A percentile compares a stretch with the other conserved stretches of the same genome.
These are phyloP conservation scores for Poecile atricapillus DNA, from an alignment of 2,113 vertebrate species.

Conservation along the genomic window DNA sequence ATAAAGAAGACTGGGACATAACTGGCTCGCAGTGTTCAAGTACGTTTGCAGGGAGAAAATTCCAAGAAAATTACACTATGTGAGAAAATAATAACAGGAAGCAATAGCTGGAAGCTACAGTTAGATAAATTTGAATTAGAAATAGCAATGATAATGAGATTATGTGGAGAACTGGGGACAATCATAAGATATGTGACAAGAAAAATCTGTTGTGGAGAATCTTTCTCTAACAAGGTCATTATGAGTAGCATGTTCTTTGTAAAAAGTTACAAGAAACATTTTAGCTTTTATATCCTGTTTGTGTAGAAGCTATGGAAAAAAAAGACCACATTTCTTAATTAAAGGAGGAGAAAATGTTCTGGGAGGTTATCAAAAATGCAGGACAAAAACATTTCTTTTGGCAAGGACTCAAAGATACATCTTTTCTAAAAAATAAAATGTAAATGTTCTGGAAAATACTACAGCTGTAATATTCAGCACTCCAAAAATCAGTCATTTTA, in stretches of 20 bases:
- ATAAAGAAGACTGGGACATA: not conserved
- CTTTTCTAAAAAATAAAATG: not conserved
- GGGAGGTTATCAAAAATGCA: constrained; percentile 28
- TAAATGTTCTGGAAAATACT: not conserved
- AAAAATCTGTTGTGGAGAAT: constrained; percentile 24
- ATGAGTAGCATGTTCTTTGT: not conserved
- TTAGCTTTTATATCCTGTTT: constrained; percentile 12
- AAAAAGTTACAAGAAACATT: not conserved
- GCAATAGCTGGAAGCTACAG: constrained; percentile 6
- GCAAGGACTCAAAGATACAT: constrained; percentile 17
- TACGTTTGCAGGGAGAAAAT: not conserved
- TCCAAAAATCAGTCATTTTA: not conserved
- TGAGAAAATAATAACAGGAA: constrained; percentile 36
- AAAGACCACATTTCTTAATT: not conserved
- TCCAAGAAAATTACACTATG: not conserved
- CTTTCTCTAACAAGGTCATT: not conserved
- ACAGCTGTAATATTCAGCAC: not conserved
- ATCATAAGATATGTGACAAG: not conserved
- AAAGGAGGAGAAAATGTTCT: constrained; percentile 46
- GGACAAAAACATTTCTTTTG: constrained; percentile 28
- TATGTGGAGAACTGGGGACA: not conserved
- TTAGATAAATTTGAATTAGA: constrained; percentile 12
- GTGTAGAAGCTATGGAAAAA: not conserved
- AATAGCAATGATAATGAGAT: not conserved
- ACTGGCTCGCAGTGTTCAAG: not conserved